Evolutionary conservation across 1,140 invertebrate species (phyloP), one percentile per base, ranked within the genome.

Genomic region (Drosophila repleta): DNA sequence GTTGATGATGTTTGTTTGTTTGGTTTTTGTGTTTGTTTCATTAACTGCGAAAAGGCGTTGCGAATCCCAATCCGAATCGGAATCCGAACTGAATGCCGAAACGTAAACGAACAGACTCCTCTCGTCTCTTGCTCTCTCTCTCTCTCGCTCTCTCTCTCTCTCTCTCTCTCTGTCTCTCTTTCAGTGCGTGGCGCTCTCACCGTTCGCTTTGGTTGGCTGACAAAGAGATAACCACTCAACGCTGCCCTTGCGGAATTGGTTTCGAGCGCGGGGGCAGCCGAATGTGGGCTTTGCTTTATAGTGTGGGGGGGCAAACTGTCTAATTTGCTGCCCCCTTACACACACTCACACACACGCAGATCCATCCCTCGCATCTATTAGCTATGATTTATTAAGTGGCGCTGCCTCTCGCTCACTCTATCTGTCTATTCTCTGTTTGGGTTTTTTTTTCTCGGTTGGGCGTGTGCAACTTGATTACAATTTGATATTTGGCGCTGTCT

Each of bases 351-450:
- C n/a, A 17, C 37, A 20, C 32, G 21, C 15, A n/a, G 21, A 2
- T 53, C 41, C 64, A 43, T 58, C 35, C 26, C 67, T 41, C 20
- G 46, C 57, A 4, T 53, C 66, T 67, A 65, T 77, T 65, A 70
- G 76, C 76, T 66, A 87, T 87, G 82, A 88, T 87, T 87, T 87
- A 87, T 87, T 88, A 88, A 87, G 79, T 83, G 80, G 51, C 45
- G 65, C 78, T 81, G 78, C 39, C 55, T 79, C 41, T 35, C 63
- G 17, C 24, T 15, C 51, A 4, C 7, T 11, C 17, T 21, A 11
- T 52, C 15, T 7, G 11, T n/a, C 18, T 52, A 10, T 21, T 66
- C 26, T 48, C 26, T n/a, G 24, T 35, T 15, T 37, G 37, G 8
- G 20, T 39, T 24, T 21, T 15, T 41, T 15, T n/a, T 15, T n/a